Base-by-base conservation (phyloP, 2,113 vertebrate genomes). In the Probosciger aterrimus region DNA sequence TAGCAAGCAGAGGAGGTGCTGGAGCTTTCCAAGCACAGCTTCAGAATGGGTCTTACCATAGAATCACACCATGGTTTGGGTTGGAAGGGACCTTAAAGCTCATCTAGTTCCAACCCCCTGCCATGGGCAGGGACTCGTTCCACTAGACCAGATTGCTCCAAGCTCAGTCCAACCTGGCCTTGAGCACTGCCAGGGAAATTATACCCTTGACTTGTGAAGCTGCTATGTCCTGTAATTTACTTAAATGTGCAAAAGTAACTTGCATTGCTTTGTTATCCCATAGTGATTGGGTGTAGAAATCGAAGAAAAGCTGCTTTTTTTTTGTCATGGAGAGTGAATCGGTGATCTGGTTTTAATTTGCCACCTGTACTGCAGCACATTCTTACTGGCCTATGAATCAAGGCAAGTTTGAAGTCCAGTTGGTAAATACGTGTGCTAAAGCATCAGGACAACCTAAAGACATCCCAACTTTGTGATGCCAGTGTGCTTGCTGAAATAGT, bases 131-230 rank as follows among this genome's bases (percentile, higher is more conserved):
- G 14, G 33, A 35, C 57, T 24, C 57, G 22, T 59, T 59, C 33
- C 57, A 59, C 22, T 35, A 59, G 22, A 16, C 33, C 57, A 24
- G 22, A 15, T 24, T 59, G 14, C 57, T 35, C 14, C 22, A 59
- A 59, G 33, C 57, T 14, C n/a, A 9, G 33, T 59, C 9, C 57
- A 59, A 5, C 57, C 33, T 59, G 57, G 33, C 9, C 9, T 23
- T 59, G 57, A 16, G 23, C 57, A 24, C 22, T 59, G 22, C 33
- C 22, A 35, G 22, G 14, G 57, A 59, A 59, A 13, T 65, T 76
- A 20, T 0, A 12, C 15, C 35, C 18, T 44, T 22, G 14, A 62
- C 19, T 47, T 15, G 18, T 1, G 1, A n/a, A 52, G 43, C n/a
- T 80, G 43, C 74, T 43, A 4, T 50, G n/a, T 52, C 35, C 63